Evolutionary conservation across 1,140 invertebrate genomes (phyloP).

Genomic region (Paraescarpia echinospica): DNA sequence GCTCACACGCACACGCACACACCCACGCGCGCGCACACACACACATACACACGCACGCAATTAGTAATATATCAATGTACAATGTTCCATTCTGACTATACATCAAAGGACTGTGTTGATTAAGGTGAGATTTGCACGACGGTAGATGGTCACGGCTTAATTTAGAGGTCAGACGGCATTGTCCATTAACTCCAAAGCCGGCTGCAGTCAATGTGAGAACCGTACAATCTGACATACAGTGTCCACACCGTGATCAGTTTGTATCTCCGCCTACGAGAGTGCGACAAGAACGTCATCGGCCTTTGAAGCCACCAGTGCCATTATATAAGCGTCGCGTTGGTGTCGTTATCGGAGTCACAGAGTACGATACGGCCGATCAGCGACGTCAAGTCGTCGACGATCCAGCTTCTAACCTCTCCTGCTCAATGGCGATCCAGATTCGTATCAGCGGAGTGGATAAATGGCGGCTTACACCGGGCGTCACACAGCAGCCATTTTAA

Average conservation of each 20-base stretch:
- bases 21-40: no score
- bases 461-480: no score
- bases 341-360: neutral
- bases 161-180: neutral
- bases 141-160: neutral
- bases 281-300: neutral
- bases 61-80: no score
- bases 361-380: neutral
- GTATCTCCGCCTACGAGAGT: neutral
- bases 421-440: no score
- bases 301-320: neutral
- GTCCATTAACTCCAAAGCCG: neutral
- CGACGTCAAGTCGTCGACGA: neutral
- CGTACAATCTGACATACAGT: neutral
- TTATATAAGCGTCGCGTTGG: neutral
- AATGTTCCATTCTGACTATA: neutral
- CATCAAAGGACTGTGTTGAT: neutral
- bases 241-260: neutral
- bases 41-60: no score
- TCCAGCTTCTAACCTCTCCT: no score
- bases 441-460: no score
- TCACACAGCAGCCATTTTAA: neutral
- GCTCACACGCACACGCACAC: no score
- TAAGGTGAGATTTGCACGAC: neutral
- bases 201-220: neutral